Evolutionary conservation across 2,888 invertebrate genomes (phyloP), one percentile per base, ranked within the genome.

Genomic region (Acrocera orbiculus): DNA sequence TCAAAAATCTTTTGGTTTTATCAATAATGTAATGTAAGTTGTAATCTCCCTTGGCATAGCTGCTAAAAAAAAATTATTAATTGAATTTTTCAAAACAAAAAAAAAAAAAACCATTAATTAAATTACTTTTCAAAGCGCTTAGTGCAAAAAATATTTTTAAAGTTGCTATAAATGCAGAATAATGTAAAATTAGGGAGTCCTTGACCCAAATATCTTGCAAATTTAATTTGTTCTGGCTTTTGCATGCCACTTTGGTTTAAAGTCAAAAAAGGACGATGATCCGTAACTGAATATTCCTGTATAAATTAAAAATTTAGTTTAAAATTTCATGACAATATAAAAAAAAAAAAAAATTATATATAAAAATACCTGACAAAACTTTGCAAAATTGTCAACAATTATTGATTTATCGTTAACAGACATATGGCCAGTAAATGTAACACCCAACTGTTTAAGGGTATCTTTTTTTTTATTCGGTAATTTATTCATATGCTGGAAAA

Each of bases 111-210:
- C 9, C 9, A 22, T 19, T 19, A 19, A 9, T 7, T 10, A 8
- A 22, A 22, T 7, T 52, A 58, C 58, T 54, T 58, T 51, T 58
- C 58, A 37, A 58, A 58, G 46, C 58, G 56, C 52, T 58, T 58
- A 43, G 58, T 56, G 52, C 58, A 58, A 44, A 58, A 58, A 30
- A 58, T 48, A 51, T 58, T 58, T 46, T 58, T 58, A 48, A 57
- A 58, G 47, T 58, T 58, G 51, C 59, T 58, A 48, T 58, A 58
- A 58, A 58, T 58, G 57, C 58, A 58, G 44, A 58, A 58, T 38
- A 58, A 49, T 38, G 58, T 58, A 44, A 58, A 58, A 41, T 56
- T 55, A 40, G 58, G 59, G 44, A 58, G 46, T 32, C 59, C 59
- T 46, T 53, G 59, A 34, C 58, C 58, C 46, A 58, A 49, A 50